Evolutionary conservation across 30 jellyfish, hydroid and myxozoan genomes (phyloP).

Genomic region (Catostylus mosaicus): DNA sequence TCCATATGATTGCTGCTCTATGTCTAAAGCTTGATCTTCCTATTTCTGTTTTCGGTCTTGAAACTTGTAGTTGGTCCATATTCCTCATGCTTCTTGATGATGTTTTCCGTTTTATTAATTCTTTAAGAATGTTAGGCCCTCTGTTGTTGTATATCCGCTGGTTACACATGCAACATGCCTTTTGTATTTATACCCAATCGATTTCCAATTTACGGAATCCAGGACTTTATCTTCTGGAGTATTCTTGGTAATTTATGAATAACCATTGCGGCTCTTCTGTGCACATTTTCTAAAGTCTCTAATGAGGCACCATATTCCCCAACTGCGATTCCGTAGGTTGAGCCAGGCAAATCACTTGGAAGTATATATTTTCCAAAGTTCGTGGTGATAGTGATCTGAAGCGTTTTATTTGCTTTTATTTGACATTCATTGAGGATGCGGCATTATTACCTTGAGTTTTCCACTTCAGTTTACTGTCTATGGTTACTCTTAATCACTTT

Average conservation of each 20-base stretch:
- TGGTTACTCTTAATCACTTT: slow-evolving; percentile 31
- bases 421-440: slow-evolving; percentile 28
- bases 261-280: slow-evolving; percentile 36
- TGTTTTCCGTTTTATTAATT: slow-evolving; percentile 40
- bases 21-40: slow-evolving; percentile 50
- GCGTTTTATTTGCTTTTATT: slow-evolving; percentile 27
- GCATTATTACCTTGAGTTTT: slow-evolving; percentile 51
- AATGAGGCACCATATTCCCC: slow-evolving; percentile 35
- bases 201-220: slow-evolving; percentile 38
- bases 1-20: slow-evolving; percentile 59
- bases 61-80: slow-evolving; percentile 23
- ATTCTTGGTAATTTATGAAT: slow-evolving; percentile 45
- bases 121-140: slow-evolving; percentile 58
- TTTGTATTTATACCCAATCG: slow-evolving; percentile 39
- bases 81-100: slow-evolving; percentile 63
- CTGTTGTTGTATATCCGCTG: slow-evolving; percentile 37
- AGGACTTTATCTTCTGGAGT: slow-evolving; percentile 53
- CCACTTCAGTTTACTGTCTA: slow-evolving; percentile 48
- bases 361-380: not conserved
- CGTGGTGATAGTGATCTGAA: slow-evolving; percentile 34
- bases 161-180: slow-evolving; percentile 55
- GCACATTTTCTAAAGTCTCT: slow-evolving; percentile 36
- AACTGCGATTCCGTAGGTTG: slow-evolving; percentile 15
- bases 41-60: slow-evolving; percentile 52
- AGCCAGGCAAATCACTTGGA: slow-evolving; percentile 22